Conservation (phyloP, 2,113 vertebrate genomes). For the Anoplopoma fimbria region DNA sequence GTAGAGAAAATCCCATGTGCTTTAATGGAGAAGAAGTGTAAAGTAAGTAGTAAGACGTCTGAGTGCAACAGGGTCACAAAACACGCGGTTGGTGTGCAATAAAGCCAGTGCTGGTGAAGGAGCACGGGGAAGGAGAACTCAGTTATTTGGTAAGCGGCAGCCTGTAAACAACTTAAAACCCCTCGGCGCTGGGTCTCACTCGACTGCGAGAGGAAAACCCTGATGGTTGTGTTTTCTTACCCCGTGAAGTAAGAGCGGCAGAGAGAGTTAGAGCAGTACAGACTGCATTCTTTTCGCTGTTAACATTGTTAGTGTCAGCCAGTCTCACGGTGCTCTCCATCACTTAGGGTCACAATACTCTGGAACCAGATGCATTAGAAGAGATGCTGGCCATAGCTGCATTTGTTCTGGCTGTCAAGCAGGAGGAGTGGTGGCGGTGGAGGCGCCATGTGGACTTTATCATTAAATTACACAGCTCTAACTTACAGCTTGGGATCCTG, state of each 20-base stretch:
- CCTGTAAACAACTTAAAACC: conserved; percentile 78
- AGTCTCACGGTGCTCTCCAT: conserved; percentile 76
- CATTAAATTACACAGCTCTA: conserved; percentile 24
- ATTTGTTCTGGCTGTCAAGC: conserved; percentile 64
- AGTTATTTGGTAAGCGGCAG: conserved; percentile 76
- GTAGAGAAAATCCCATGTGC: conserved; percentile 32
- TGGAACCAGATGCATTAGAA: conserved; percentile 74
- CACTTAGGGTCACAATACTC: conserved; percentile 80
- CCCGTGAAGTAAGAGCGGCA: conserved; percentile 57
- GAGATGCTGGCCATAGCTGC: conserved; percentile 31
- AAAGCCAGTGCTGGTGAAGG: conserved; percentile 50
- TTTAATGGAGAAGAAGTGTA: conserved; percentile 50
- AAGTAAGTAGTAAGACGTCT: conserved; percentile 38
- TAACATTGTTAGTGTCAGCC: conserved; percentile 83
- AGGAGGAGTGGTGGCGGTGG: neutral
- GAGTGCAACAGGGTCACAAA: conserved; percentile 60
- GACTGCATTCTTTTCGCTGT: conserved; percentile 68
- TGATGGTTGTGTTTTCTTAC: conserved; percentile 60
- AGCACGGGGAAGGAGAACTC: conserved; percentile 58
- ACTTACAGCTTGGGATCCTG: conserved; percentile 12
- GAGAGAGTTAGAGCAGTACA: conserved; percentile 52
- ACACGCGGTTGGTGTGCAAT: conserved; percentile 60
- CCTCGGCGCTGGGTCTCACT: conserved; percentile 63
- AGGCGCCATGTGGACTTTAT: conserved; percentile 29
- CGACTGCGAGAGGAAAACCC: conserved; percentile 59